Evolutionary conservation across 2,113 vertebrate genomes (phyloP).

Genomic region (Blennius ocellaris): DNA sequence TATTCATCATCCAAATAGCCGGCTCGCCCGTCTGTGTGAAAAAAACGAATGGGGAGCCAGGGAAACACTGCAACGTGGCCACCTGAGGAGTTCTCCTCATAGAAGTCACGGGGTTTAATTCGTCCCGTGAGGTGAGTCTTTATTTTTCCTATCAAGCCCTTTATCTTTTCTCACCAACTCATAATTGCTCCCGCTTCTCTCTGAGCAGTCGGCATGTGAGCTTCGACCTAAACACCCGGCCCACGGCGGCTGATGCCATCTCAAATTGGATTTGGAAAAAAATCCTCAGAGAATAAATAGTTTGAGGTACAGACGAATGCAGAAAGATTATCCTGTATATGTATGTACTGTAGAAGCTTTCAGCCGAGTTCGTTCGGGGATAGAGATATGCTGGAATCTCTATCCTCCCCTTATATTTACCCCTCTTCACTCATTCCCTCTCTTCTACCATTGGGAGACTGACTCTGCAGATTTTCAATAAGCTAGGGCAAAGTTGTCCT

Average conservation of each 20-base stretch:
- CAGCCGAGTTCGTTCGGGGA: conserved; percentile 46
- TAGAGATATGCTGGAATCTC: conserved; percentile 34
- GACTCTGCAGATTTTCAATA: conserved; percentile 72
- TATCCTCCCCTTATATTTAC: not conserved
- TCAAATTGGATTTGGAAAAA: conserved; percentile 55
- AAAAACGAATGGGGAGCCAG: conserved; percentile 18
- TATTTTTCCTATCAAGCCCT: conserved; percentile 43
- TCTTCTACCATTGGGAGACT: conserved; percentile 47
- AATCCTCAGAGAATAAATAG: conserved; percentile 42
- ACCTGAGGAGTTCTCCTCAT: conserved; percentile 23
- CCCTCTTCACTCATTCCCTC: not conserved
- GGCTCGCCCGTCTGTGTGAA: not conserved
- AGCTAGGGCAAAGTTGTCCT: conserved; percentile 59
- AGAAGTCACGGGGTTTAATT: conserved; percentile 39
- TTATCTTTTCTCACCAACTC: conserved; percentile 48
- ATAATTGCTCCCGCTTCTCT: conserved; percentile 41
- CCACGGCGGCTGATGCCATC: conserved; percentile 36
- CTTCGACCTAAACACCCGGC: conserved; percentile 19
- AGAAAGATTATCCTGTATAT: conserved; percentile 26
- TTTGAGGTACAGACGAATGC: conserved; percentile 42
- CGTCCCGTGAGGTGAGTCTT: conserved; percentile 23
- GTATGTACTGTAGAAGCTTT: conserved; percentile 27
- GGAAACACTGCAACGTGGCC: not conserved
- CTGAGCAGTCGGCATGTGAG: conserved; percentile 21
- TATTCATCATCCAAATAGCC: conserved; percentile 48